Evolutionary conservation across 2,797 vertebrate genomes (phyloP), one percentile per base, ranked within the genome.

Genomic region (Alfaro cultratus): DNA sequence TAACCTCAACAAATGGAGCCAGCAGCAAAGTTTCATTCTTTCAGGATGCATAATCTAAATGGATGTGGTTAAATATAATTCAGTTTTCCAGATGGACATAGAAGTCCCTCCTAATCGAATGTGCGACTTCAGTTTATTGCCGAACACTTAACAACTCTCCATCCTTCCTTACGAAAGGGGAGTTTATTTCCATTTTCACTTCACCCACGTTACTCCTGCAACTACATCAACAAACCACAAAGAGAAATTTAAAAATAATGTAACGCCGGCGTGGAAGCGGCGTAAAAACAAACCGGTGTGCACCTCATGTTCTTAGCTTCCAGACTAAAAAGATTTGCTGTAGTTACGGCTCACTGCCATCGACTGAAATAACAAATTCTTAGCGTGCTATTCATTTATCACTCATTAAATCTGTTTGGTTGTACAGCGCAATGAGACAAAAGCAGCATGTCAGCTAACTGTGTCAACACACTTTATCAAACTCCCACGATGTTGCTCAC

Each of bases 51-150:
- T 88, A 85, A 89, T 87, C 85, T 79, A 93, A 91, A 93, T 92
- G 88, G 88, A 91, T 87, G 91, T 88, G 85, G 94, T 94, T 92
- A 91, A 94, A 90, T 77, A 88, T 87, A 87, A 92, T 92, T 87
- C 86, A 86, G 86, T 85, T 91, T 89, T 93, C 91, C 91, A 94
- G 92, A 92, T 94, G 91, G 90, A 93, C 90, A 77, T 76, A 79
- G 84, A 81, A 78, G 84, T 83, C 80, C 84, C 76, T 87, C 81
- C 89, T 91, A 94, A 94, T 87, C 91, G 84, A 93, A 94, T 91
- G 88, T 57, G 92, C 67, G 75, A 91, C 88, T 87, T 90, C 90
- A 89, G 88, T 87, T 88, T 89, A 86, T 91, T 77, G 43, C 84
- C 87, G 84, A 92, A 90, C 89, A 91, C 90, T 90, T 86, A 91